Evolutionary conservation across 2,888 invertebrate species (phyloP).

Genomic region (Brachyopa scutellaris): DNA sequence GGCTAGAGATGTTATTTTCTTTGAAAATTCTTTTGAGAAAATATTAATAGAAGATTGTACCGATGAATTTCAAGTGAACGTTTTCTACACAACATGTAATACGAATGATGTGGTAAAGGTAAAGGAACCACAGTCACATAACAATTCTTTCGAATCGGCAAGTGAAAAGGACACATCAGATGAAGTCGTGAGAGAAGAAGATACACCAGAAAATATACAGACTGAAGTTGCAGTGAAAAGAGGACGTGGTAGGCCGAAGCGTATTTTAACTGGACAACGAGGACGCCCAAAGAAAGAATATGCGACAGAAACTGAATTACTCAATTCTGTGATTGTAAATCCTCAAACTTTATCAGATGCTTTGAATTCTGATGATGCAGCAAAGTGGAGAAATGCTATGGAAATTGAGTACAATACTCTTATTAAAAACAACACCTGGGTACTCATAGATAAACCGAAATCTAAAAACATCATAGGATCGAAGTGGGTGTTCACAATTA

Average conservation of each 20-base stretch:
- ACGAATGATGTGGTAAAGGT: too few relatives aligned
- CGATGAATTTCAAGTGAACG: background rate
- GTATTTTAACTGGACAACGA: slow-evolving; percentile 20
- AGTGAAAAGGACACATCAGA: slow-evolving; percentile 11
- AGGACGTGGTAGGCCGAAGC: slow-evolving; percentile 39
- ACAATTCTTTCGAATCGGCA: background rate
- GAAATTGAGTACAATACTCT: background rate
- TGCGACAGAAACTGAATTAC: slow-evolving; percentile 23
- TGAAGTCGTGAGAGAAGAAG: background rate
- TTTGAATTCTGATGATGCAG: slow-evolving; percentile 37
- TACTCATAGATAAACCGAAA: slow-evolving; percentile 53
- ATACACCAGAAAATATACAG: background rate
- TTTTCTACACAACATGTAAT: slow-evolving; percentile 3
- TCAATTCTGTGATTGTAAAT: slow-evolving; percentile 45
- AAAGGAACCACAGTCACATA: too few relatives aligned
- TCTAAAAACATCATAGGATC: slow-evolving; percentile 56
- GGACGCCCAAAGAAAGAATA: slow-evolving; percentile 44
- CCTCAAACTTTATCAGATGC: slow-evolving; percentile 37
- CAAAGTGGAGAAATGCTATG: slow-evolving; percentile 24
- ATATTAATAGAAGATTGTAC: background rate
- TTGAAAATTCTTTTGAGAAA: slow-evolving; percentile 16
- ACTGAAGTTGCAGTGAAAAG: slow-evolving; percentile 7
- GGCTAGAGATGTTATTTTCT: slow-evolving; percentile 26
- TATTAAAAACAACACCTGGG: slow-evolving; percentile 39
- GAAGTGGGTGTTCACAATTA: slow-evolving; percentile 61